A percentile compares a stretch with the other conserved stretches of the same genome.
phyloP scores from a whole-genome alignment of 1,140 invertebrate species.

The Lucilia cuprina region DNA sequence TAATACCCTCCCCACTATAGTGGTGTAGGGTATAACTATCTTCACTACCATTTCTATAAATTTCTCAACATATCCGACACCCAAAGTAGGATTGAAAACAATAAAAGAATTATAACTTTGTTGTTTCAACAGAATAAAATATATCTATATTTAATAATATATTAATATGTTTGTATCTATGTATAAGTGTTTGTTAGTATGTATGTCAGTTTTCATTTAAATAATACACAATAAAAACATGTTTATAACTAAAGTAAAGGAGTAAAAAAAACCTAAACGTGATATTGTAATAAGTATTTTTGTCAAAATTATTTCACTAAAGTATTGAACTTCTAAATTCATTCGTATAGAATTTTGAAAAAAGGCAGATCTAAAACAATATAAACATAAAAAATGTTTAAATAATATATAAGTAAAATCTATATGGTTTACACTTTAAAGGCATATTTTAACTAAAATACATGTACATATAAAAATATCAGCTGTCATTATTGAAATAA shows the following conservation, averaged over 20 bases:
- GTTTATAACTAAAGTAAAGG: neutral
- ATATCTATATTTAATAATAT: conserved; percentile 20
- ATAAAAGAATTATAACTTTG: neutral
- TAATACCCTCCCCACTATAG: too few relatives aligned
- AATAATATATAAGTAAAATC: neutral
- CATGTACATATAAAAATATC: too few relatives aligned
- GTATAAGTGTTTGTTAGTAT: conserved; percentile 10
- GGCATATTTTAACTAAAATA: neutral
- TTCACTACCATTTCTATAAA: too few relatives aligned
- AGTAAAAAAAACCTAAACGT: too few relatives aligned
- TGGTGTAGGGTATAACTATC: too few relatives aligned
- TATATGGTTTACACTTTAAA: neutral
- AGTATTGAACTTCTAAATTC: too few relatives aligned
- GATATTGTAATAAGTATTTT: too few relatives aligned
- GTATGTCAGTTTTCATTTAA: conserved; percentile 1
- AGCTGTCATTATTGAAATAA: too few relatives aligned
- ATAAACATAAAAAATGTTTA: neutral
- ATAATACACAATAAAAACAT: conserved; percentile 29
- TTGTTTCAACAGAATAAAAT: conserved; percentile 31
- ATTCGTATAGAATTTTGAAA: neutral
- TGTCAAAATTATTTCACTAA: too few relatives aligned
- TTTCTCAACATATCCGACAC: too few relatives aligned
- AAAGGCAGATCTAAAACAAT: neutral
- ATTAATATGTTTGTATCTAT: neutral
- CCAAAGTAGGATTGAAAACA: neutral